Conservation (phyloP, 2,113 vertebrate species). For the Spilogale gracilis region DNA sequence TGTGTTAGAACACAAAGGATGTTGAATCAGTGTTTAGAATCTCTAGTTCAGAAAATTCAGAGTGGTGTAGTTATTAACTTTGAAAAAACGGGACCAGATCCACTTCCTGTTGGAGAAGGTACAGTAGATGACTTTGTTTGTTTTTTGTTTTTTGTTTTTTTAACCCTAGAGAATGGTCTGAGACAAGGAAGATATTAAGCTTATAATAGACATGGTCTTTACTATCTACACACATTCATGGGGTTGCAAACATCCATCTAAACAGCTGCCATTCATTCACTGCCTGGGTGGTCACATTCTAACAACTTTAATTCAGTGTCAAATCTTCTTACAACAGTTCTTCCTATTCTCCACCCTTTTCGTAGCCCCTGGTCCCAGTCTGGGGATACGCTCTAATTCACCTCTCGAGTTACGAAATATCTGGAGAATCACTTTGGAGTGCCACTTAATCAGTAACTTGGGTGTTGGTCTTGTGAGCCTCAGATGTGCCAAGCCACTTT, state of each 20-base stretch:
- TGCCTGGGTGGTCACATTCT: not conserved
- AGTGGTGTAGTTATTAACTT: constrained; percentile 93
- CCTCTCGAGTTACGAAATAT: constrained; percentile 15
- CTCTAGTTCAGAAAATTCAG: constrained; percentile 92
- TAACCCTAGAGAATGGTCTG: not conserved
- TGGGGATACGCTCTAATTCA: constrained; percentile 3
- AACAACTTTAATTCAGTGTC: constrained; percentile 33
- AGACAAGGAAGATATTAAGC: constrained; percentile 3
- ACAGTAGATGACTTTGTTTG: constrained; percentile 56
- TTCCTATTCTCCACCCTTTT: not conserved
- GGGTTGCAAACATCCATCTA: not conserved
- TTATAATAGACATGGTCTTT: not conserved
- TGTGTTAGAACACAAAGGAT: constrained; percentile 92
- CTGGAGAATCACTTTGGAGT: not conserved
- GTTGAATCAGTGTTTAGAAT: constrained; percentile 93
- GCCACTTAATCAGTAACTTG: not conserved
- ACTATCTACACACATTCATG: not conserved
- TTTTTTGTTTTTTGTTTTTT: not conserved
- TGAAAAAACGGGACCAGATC: constrained; percentile 92
- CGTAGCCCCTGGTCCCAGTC: not conserved
- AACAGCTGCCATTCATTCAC: not conserved
- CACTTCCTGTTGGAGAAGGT: constrained; percentile 90
- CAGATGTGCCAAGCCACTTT: not conserved
- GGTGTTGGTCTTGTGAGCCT: not conserved
- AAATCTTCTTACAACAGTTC: constrained; percentile 10